These are phyloP conservation scores for Dendrocincla fuliginosa DNA, from an alignment of 2,797 vertebrate species.

Conservation along the genomic window DNA sequence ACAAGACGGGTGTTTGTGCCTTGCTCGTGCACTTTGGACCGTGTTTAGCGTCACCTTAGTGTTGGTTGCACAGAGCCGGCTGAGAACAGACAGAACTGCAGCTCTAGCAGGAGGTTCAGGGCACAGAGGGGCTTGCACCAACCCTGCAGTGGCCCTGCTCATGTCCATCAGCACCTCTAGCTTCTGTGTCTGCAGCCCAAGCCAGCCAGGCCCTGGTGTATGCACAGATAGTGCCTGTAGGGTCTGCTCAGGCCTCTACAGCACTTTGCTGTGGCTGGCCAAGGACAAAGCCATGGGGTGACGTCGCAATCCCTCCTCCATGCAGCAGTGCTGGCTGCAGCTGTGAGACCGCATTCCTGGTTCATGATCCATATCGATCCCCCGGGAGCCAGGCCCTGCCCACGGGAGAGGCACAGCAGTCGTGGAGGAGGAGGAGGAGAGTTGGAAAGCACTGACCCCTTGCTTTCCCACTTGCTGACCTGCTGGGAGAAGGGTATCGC, in stretches of 20 bases:
- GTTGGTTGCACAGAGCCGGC: rapidly evolving
- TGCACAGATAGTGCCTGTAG: not conserved
- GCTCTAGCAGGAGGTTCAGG: not conserved
- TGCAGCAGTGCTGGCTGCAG: not conserved
- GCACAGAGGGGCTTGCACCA: rapidly evolving
- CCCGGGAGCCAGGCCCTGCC: not conserved
- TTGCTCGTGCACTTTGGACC: not conserved
- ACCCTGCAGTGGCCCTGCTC: not conserved
- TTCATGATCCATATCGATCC: not conserved
- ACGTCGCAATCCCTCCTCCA: not conserved
- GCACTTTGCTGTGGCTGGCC: not conserved
- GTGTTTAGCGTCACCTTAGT: not conserved
- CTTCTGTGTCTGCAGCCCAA: not conserved
- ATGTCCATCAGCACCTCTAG: not conserved
- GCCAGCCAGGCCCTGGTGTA: rapidly evolving
- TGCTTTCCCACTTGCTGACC: not conserved
- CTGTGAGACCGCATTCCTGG: not conserved
- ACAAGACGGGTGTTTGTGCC: not conserved
- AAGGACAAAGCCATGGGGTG: not conserved
- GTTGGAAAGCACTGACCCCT: not conserved
- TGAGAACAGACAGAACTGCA: not conserved
- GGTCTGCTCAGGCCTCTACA: not conserved
- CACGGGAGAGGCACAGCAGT: not conserved
- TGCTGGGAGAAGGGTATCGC: not conserved
- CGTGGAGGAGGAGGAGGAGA: not conserved